Evolutionary conservation across 2,888 invertebrate species (phyloP), one percentile per base, ranked within the genome.

Genomic region (Linyphia triangularis): DNA sequence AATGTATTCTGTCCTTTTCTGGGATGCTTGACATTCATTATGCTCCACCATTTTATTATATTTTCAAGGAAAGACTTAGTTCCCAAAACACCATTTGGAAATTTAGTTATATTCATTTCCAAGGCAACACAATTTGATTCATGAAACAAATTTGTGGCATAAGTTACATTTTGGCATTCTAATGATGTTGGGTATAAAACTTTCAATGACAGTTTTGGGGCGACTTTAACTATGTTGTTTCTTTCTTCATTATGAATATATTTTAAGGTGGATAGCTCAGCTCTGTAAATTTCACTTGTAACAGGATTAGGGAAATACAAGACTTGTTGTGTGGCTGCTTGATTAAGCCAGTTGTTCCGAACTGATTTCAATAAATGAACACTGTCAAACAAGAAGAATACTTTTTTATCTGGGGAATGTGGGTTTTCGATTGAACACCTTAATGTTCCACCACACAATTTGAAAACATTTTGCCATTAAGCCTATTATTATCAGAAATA

Each of bases 61-160:
- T 24, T 19, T 4, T 26, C 5, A 22, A 63, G 63, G 26, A 63
- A 63, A 26, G 13, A 63, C 26, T 24, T 63, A 13, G 63, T 63
- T 63, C 63, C 63, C 13, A 63, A 26, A 22, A 2, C 26, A 5
- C 63, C 26, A 40, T 40, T 16, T 22, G 63, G 63, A 63, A 63
- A 24, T 24, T 63, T 26, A 22, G 63, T 57, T 57, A n/a, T 57
- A 16, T 57, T 57, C 57, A n/a, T 22, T 63, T 63, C 63, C 26
- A 63, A 26, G 24, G 63, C 63, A 22, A 7, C 63, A 33, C 13
- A 19, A 22, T 69, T 69, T 30, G 37, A 37, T 22, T 69, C 37
- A 37, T 69, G 69, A 30, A 69, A 69, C 22, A 69, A 69, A n/a
- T 33, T 69, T n/a, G 40, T 69, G 10, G 69, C 69, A 37, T 69